Evolutionary conservation across 2,797 vertebrate species (phyloP), one percentile per base, ranked within the genome.

Genomic region (Sylvia borin): DNA sequence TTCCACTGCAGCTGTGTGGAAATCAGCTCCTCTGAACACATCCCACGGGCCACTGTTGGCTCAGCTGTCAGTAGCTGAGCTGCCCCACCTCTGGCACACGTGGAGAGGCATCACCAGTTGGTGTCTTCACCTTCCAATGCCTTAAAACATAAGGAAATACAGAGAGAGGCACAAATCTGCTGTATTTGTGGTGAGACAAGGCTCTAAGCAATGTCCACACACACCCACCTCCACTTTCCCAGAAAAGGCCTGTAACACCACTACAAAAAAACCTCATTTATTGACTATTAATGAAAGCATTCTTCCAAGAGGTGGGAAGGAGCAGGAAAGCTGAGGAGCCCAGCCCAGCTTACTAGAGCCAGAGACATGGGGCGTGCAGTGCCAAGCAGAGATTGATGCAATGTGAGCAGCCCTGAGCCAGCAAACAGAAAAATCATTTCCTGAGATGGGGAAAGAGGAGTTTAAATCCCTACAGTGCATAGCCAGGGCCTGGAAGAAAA

Each of bases 261-360:
- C 71, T 45, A 70, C 71, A 78, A 75, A 77, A 83, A 1, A 0
- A n/a, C 34, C 84, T 88, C 48, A 1, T 40, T 93, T 94, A 88
- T n/a, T 90, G 85, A 34, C 36, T 45, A 51, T 43, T 82, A 90
- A 82, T 88, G 72, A 91, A 92, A 93, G 19, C 79, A 55, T 85
- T 91, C 72, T 95, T 92, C 87, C 3, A 1, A 62, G 93, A 87
- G 71, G 71, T 86, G 85, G 91, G 88, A 92, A 88, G 50, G 66
- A 91, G 78, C 60, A 75, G 95, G 67, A 88, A 82, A 64, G 60
- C 60, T 10, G 2, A 86, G 4, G 55, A 94, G 71, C 90, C 93
- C 94, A 96, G n/a, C 94, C 93, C 93, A 88, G 36, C 34, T 93
- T 18, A 55, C 18, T 91, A 81, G 85, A 95, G 93, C 92, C 88